phyloP scores from a whole-genome alignment of 2,797 vertebrate species.

The Aphelocoma californica region DNA sequence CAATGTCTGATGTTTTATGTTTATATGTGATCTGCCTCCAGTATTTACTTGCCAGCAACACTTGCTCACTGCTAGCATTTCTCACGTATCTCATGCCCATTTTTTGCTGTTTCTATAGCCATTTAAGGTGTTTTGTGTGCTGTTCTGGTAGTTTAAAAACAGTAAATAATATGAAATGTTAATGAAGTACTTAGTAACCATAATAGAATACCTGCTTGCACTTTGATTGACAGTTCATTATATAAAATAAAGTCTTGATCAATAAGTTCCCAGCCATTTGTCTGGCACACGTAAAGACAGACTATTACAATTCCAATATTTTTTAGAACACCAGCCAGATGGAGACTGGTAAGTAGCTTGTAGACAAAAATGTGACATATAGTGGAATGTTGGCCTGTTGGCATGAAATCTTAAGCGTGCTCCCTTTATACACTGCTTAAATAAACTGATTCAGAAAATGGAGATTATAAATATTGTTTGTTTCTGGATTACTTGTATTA shows the following conservation, averaged over 20 bases:
- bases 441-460: background rate
- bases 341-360: background rate
- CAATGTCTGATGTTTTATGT: background rate
- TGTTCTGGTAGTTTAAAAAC: background rate
- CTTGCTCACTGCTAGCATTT: background rate
- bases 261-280: background rate
- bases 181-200: background rate
- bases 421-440: background rate
- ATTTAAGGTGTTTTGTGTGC: background rate
- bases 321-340: background rate
- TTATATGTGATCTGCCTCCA: background rate
- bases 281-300: background rate
- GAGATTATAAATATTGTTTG: background rate
- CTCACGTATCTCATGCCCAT: background rate
- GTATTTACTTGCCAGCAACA: background rate
- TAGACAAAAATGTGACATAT: background rate
- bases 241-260: background rate
- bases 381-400: background rate
- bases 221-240: constrained; percentile 4
- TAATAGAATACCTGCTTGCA: background rate
- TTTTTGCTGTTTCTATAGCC: background rate
- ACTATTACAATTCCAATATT: constrained; percentile 9
- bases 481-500: background rate
- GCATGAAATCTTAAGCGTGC: background rate
- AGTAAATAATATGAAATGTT: background rate